Percentiles rank a stretch among this genome's conserved stretches.
Conservation (phyloP, 2,888 invertebrate genomes). For the Lamproptera curius region DNA sequence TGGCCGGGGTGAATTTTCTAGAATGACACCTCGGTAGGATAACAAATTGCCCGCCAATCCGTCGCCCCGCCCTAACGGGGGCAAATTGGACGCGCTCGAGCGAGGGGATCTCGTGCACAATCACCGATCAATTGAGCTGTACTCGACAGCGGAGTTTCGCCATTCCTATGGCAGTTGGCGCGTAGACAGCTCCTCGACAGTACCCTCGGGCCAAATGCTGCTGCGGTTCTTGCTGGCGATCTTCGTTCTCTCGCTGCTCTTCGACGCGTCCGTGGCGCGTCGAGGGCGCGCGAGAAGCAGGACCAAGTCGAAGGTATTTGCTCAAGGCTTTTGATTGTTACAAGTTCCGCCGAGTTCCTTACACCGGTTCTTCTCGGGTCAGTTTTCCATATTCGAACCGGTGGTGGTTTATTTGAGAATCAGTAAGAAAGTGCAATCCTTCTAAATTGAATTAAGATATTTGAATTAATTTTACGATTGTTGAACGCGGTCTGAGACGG, state of each 20-base stretch:
- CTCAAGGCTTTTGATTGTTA: no score
- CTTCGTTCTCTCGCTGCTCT: constrained; percentile 36
- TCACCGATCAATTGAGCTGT: constrained; percentile 72
- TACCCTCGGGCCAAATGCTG: constrained; percentile 40
- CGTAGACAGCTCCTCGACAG: constrained; percentile 7
- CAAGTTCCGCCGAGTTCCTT: no score
- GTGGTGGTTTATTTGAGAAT: no score
- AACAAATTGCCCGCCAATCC: constrained; percentile 18
- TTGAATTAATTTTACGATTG: no score
- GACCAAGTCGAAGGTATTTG: constrained; percentile 88
- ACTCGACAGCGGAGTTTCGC: constrained; percentile 23
- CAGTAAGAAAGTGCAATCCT: no score
- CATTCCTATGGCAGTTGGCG: constrained; percentile 16
- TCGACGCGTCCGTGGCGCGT: constrained; percentile 70
- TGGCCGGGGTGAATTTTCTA: constrained; percentile 10
- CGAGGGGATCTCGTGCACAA: constrained; percentile 67
- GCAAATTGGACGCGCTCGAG: constrained; percentile 51
- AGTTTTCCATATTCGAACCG: no score
- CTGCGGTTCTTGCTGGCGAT: constrained; percentile 32
- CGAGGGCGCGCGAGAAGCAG: constrained; percentile 85
- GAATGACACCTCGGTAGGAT: neutral
- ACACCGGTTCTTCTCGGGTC: neutral
- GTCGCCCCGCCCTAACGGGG: constrained; percentile 25
- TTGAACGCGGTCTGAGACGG: no score
- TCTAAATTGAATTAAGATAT: no score